Evolutionary conservation across 2,113 vertebrate genomes (phyloP).

Genomic region (Rhizomys pruinosus): DNA sequence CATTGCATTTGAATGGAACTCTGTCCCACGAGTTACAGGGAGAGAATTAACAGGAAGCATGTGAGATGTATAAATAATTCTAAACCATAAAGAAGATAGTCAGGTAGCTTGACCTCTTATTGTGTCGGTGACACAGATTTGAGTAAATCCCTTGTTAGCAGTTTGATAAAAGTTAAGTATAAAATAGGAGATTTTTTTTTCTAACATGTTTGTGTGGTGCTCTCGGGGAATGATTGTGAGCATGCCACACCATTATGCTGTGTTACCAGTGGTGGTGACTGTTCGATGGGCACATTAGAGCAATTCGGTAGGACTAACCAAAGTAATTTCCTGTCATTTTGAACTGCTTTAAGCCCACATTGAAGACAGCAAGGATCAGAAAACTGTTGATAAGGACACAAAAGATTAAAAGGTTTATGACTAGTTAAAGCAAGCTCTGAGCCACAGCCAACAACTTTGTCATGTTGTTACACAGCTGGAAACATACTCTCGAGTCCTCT

Average conservation of each 20-base stretch:
- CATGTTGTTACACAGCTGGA: neutral
- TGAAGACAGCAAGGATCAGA: neutral
- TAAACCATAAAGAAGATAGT: neutral
- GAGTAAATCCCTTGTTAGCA: neutral
- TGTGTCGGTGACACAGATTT: neutral
- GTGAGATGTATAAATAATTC: neutral
- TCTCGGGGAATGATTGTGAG: neutral
- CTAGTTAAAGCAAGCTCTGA: neutral
- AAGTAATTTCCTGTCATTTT: neutral
- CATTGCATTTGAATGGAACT: neutral
- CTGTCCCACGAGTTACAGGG: neutral
- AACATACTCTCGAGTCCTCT: neutral
- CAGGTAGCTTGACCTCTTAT: neutral
- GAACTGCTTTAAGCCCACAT: neutral
- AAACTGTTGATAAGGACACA: neutral
- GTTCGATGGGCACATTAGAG: neutral
- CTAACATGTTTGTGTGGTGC: neutral
- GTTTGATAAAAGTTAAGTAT: neutral
- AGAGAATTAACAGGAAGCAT: neutral
- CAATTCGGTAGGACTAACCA: neutral
- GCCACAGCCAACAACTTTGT: neutral
- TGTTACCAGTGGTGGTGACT: neutral
- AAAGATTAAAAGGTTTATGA: constrained; percentile 23
- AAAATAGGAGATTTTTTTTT: neutral
- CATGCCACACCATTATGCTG: neutral